A percentile compares a stretch with the other conserved stretches of the same genome.
These are phyloP conservation scores for Doryteuthis pealeii DNA, from an alignment of 1,140 invertebrate genomes.

Conservation along the genomic window DNA sequence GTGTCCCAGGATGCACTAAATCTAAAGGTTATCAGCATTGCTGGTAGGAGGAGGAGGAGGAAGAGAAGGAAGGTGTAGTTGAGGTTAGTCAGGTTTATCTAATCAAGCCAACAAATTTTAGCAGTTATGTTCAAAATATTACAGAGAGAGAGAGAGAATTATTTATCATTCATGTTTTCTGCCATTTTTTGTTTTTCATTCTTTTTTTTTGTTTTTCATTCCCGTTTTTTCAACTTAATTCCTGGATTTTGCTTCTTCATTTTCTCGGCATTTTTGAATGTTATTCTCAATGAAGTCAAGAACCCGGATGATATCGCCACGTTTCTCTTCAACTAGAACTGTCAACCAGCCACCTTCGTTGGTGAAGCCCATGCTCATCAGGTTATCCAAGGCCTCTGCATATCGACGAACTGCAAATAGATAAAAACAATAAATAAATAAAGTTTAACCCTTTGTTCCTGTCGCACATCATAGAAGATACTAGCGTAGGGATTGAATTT, in stretches of 20 bases:
- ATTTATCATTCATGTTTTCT: too few relatives aligned
- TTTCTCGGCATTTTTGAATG: not conserved
- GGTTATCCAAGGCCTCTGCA: conserved; percentile 64
- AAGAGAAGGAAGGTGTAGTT: too few relatives aligned
- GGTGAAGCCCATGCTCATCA: conserved; percentile 81
- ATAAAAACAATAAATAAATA: conserved; percentile 13
- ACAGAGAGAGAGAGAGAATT: too few relatives aligned
- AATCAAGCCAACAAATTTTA: too few relatives aligned
- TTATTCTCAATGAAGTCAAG: conserved; percentile 67
- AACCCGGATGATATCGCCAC: conserved; percentile 73
- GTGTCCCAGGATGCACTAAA: too few relatives aligned
- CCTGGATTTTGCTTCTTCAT: not conserved
- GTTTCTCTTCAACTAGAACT: conserved; percentile 64
- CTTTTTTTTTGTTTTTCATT: too few relatives aligned
- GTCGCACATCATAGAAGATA: not conserved
- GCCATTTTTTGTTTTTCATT: too few relatives aligned
- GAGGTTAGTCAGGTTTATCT: too few relatives aligned
- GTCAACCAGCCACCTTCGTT: conserved; percentile 71
- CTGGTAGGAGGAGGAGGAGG: too few relatives aligned
- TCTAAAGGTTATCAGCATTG: too few relatives aligned
- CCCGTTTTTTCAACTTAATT: too few relatives aligned
- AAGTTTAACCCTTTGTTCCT: not conserved
- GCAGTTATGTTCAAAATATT: too few relatives aligned
- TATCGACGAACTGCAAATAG: conserved; percentile 48
- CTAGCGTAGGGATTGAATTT: not conserved